Conservation (phyloP, 2,888 invertebrate genomes). For the Papilio elwesi region DNA sequence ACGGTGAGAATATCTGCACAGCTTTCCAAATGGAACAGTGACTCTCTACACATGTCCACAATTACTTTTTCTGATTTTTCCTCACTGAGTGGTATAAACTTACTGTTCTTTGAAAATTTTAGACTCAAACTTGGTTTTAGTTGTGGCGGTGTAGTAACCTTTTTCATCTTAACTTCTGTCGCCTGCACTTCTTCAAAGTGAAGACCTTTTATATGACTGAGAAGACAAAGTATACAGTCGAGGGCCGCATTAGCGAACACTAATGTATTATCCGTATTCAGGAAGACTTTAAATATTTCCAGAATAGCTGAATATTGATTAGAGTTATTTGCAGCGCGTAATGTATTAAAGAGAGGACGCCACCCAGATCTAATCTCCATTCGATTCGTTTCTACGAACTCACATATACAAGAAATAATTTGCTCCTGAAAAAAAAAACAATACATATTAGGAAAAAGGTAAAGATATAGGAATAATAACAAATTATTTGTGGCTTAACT, state of each 20-base stretch:
- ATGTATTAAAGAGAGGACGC: constrained; percentile 97
- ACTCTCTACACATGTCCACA: constrained; percentile 89
- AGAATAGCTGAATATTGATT: constrained; percentile 89
- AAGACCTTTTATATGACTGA: constrained; percentile 89
- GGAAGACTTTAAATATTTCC: constrained; percentile 97
- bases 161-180: constrained; percentile 75
- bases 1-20: constrained; percentile 94
- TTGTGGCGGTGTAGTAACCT: constrained; percentile 60
- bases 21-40: constrained; percentile 92
- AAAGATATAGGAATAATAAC: constrained; percentile 11
- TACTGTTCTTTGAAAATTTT: constrained; percentile 78
- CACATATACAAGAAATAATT: constrained; percentile 97
- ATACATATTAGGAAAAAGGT: not conserved
- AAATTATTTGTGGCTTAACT: not conserved
- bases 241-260: constrained; percentile 97
- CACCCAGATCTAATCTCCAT: constrained; percentile 97
- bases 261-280: constrained; percentile 95
- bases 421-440: constrained; percentile 86
- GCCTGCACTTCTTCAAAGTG: constrained; percentile 83
- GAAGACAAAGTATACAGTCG: constrained; percentile 95
- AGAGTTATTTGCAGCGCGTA: constrained; percentile 92
- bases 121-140: constrained; percentile 71
- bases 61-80: constrained; percentile 79
- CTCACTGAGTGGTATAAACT: constrained; percentile 76
- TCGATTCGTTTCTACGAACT: constrained; percentile 97